A percentile compares a stretch with the other conserved stretches of the same genome.
Evolutionary conservation across 2,888 invertebrate genomes (phyloP).

Genomic region (Brachynemurus nebulosus): DNA sequence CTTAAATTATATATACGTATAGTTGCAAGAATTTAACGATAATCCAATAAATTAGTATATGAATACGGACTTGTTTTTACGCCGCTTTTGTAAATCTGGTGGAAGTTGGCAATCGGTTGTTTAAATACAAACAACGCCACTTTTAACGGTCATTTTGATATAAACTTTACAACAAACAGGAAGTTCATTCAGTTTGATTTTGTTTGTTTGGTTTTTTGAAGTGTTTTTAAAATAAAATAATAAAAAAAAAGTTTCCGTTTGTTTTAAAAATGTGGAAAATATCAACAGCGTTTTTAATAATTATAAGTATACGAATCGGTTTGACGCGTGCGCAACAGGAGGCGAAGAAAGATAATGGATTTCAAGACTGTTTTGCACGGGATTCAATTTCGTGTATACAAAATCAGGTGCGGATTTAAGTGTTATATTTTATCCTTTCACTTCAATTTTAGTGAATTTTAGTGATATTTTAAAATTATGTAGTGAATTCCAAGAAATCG

Average conservation of each 20-base stretch:
- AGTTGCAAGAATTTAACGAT: no score
- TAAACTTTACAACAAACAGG: slow-evolving; percentile 1
- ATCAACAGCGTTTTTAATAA: slow-evolving; percentile 1
- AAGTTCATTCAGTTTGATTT: neutral
- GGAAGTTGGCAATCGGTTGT: no score
- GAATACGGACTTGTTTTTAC: no score
- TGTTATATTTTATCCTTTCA: neutral
- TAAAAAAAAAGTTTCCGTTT: neutral
- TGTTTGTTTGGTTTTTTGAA: neutral
- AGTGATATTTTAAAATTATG: no score
- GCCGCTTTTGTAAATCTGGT: no score
- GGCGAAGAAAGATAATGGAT: neutral
- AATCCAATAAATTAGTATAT: no score
- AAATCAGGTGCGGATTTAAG: slow-evolving; percentile 32
- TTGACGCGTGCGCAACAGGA: slow-evolving; percentile 2
- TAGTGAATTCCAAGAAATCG: no score
- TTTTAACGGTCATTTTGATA: slow-evolving; percentile 4
- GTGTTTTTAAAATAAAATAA: neutral
- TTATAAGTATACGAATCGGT: neutral
- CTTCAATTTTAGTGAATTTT: no score
- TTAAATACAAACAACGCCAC: slow-evolving; percentile 7
- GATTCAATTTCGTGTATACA: slow-evolving; percentile 52
- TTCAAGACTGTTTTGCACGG: slow-evolving; percentile 41
- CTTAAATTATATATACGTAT: no score
- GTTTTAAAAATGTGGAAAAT: neutral